Evolutionary conservation across 2,888 invertebrate species (phyloP).

Genomic region (Merodon equestris): DNA sequence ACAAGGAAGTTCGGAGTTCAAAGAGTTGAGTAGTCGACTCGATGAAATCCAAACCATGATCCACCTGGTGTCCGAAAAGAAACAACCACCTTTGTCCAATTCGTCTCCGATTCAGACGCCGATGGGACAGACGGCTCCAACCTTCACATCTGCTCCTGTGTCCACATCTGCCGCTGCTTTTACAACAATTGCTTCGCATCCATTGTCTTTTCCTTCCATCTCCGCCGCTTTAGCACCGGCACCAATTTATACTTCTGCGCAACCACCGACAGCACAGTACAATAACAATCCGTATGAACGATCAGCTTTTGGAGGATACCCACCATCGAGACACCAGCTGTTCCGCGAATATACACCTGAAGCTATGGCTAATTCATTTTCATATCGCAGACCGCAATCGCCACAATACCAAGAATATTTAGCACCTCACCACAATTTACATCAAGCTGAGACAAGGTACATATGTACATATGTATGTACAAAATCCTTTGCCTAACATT

Average conservation of each 20-base stretch:
- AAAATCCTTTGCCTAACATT: background rate
- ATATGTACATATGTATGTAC: no score
- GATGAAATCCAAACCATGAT: no score
- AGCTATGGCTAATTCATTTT: background rate
- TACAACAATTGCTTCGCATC: background rate
- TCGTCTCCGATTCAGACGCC: slow-evolving; percentile 21
- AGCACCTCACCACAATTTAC: no score
- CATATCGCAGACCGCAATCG: background rate
- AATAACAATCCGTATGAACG: background rate
- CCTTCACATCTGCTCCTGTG: slow-evolving; percentile 3
- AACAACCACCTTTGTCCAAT: slow-evolving; percentile 11
- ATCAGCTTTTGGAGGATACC: no score
- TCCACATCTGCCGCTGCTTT: slow-evolving; percentile 16
- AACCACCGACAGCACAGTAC: slow-evolving; percentile 6
- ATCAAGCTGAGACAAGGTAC: background rate
- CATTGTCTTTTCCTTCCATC: background rate
- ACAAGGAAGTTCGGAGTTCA: slow-evolving; percentile 2
- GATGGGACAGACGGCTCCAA: background rate
- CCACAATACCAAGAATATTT: background rate
- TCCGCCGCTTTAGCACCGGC: background rate
- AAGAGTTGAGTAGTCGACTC: background rate
- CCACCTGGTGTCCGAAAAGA: no score
- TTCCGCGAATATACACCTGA: background rate
- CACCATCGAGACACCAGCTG: no score
- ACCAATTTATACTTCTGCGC: slow-evolving; percentile 1